A percentile compares a stretch with the other conserved stretches of the same genome.
phyloP scores from a whole-genome alignment of 1,140 invertebrate genomes.

The Cotesia typhae region DNA sequence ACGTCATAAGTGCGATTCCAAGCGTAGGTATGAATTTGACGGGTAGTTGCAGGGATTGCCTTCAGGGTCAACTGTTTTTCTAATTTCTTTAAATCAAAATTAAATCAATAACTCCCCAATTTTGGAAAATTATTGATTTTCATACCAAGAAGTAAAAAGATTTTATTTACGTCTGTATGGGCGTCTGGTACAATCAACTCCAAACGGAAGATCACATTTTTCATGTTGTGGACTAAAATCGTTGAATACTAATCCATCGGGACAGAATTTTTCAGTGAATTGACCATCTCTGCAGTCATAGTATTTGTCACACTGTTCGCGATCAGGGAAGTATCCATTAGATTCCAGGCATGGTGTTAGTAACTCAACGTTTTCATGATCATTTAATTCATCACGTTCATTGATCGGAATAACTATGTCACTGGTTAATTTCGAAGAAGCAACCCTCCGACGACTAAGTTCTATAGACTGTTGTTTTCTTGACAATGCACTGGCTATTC shows the following conservation, averaged over 20 bases:
- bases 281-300: constrained; percentile 81
- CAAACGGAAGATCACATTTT: constrained; percentile 88
- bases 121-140: too few relatives aligned
- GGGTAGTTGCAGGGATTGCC: too few relatives aligned
- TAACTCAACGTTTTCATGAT: constrained; percentile 50
- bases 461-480: constrained; percentile 61
- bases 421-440: constrained; percentile 40
- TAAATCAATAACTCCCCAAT: too few relatives aligned
- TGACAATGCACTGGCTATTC: constrained; percentile 49
- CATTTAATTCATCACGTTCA: constrained; percentile 45
- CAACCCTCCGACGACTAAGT: constrained; percentile 51
- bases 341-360: constrained; percentile 80
- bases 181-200: constrained; percentile 82
- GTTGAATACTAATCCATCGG: constrained; percentile 92
- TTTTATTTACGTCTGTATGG: constrained; percentile 79
- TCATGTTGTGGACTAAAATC: constrained; percentile 83
- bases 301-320: constrained; percentile 90
- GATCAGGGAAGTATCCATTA: constrained; percentile 85
- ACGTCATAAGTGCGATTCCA: too few relatives aligned
- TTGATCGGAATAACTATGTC: constrained; percentile 18
- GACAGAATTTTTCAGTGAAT: constrained; percentile 81
- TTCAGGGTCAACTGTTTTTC: too few relatives aligned
- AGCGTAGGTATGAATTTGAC: too few relatives aligned
- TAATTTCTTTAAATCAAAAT: too few relatives aligned
- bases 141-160: too few relatives aligned